These are phyloP conservation scores for Neodon shergylaensis DNA, from an alignment of 2,113 vertebrate species.

Conservation along the genomic window DNA sequence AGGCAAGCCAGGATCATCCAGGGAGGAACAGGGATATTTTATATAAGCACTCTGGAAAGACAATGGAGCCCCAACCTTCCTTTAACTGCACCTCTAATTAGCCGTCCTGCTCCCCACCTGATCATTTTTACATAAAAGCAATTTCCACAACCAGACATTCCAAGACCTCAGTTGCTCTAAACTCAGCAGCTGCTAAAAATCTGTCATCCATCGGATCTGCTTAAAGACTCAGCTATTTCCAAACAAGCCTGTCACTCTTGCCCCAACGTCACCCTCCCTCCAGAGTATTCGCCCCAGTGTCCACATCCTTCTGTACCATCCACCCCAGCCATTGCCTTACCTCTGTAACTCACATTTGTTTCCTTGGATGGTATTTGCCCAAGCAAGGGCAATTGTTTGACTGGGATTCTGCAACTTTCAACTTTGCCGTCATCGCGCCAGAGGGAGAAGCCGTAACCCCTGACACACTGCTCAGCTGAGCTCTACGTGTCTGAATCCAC, in stretches of 20 bases:
- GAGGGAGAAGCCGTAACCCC: constrained; percentile 19
- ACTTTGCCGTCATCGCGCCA: constrained; percentile 73
- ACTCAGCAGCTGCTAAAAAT: constrained; percentile 52
- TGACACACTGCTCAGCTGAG: neutral
- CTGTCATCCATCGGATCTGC: neutral
- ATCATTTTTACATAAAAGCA: constrained; percentile 57
- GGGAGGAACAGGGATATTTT: constrained; percentile 47
- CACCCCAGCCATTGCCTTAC: constrained; percentile 68
- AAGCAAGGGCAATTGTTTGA: constrained; percentile 71
- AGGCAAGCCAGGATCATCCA: constrained; percentile 76
- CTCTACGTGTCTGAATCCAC: constrained; percentile 72
- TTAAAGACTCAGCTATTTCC: constrained; percentile 69
- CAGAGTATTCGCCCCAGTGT: neutral
- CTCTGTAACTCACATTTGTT: constrained; percentile 71
- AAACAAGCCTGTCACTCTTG: constrained; percentile 54
- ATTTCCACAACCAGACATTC: constrained; percentile 16
- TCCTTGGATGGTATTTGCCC: constrained; percentile 64
- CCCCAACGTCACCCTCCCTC: neutral
- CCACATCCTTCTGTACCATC: constrained; percentile 36
- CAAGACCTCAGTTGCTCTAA: constrained; percentile 27
- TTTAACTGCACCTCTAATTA: constrained; percentile 53
- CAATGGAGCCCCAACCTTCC: constrained; percentile 67
- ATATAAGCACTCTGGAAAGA: constrained; percentile 79
- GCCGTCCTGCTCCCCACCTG: constrained; percentile 41
- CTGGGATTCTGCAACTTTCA: constrained; percentile 82